Evolutionary conservation across 2,888 invertebrate species (phyloP).

Genomic region (Falcaria lacertinaria): DNA sequence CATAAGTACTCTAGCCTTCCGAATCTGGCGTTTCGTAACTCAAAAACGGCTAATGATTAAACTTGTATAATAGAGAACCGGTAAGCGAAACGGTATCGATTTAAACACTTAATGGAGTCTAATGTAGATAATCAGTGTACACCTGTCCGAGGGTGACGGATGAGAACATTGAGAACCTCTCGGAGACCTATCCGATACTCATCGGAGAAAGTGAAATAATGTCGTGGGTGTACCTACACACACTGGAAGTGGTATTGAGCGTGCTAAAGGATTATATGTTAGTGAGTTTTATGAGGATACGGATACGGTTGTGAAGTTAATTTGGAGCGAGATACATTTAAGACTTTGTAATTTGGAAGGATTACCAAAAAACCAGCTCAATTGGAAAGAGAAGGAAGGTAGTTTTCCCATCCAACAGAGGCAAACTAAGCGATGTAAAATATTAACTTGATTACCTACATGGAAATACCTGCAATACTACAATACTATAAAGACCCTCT

Average conservation of each 20-base stretch:
- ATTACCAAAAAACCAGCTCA: too few species aligned
- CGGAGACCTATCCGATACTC: slow-evolving; percentile 50
- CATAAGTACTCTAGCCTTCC: slow-evolving; percentile 8
- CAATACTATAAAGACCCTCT: too few species aligned
- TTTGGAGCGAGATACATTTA: too few species aligned
- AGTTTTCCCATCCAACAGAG: too few species aligned
- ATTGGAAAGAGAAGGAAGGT: too few species aligned
- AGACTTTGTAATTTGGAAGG: too few species aligned
- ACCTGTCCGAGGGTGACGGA: slow-evolving; percentile 70
- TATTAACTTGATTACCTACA: too few species aligned
- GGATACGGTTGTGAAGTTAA: too few species aligned
- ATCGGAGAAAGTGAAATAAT: slow-evolving; percentile 69
- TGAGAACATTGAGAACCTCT: slow-evolving; percentile 58
- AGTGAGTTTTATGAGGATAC: slow-evolving; percentile 1
- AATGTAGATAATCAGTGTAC: slow-evolving; percentile 58
- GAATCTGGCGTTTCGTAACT: slow-evolving; percentile 35
- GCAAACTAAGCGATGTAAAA: too few species aligned
- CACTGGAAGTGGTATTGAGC: slow-evolving; percentile 24
- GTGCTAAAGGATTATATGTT: slow-evolving; percentile 3
- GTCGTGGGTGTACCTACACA: slow-evolving; percentile 21
- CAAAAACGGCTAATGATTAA: slow-evolving; percentile 36
- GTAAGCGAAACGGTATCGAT: slow-evolving; percentile 62
- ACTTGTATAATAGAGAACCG: slow-evolving; percentile 62
- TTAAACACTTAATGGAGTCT: slow-evolving; percentile 69
- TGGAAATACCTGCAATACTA: too few species aligned